Evolutionary conservation across 2,797 vertebrate species (phyloP).

Genomic region (Stomatorhinus walkeri): DNA sequence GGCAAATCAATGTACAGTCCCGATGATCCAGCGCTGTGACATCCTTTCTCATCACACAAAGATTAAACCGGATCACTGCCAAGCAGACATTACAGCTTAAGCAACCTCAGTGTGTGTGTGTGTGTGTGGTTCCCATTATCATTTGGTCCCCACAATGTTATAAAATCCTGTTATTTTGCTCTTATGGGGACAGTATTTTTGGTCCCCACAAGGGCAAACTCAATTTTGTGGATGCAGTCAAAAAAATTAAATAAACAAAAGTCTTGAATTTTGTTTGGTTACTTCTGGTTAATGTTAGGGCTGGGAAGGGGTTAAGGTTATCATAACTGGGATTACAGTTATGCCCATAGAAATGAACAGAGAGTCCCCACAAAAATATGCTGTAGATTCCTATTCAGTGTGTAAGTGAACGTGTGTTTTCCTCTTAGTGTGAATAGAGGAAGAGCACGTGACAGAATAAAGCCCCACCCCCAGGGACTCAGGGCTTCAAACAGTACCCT

Average conservation of each 20-base stretch:
- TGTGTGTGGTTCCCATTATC: background rate
- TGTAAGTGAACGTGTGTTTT: background rate
- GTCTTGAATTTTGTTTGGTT: background rate
- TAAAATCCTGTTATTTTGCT: background rate
- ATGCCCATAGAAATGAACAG: background rate
- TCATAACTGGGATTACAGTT: background rate
- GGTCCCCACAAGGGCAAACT: background rate
- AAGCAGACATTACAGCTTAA: background rate
- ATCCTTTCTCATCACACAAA: background rate
- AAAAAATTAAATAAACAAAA: background rate
- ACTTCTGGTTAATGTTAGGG: background rate
- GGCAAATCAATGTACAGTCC: background rate
- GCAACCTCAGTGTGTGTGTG: background rate
- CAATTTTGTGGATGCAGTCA: background rate
- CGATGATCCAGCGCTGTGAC: background rate
- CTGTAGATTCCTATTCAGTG: background rate
- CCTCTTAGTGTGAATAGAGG: constrained; percentile 36
- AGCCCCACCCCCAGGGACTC: constrained; percentile 28
- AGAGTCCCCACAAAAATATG: background rate
- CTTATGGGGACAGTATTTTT: background rate
- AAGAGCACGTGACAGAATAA: constrained; percentile 57
- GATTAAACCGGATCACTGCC: background rate
- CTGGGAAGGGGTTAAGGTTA: background rate
- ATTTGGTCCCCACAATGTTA: background rate
- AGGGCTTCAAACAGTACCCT: constrained; percentile 45